Conservation (phyloP, 2,113 vertebrate genomes). For the Ibidorhyncha struthersii region DNA sequence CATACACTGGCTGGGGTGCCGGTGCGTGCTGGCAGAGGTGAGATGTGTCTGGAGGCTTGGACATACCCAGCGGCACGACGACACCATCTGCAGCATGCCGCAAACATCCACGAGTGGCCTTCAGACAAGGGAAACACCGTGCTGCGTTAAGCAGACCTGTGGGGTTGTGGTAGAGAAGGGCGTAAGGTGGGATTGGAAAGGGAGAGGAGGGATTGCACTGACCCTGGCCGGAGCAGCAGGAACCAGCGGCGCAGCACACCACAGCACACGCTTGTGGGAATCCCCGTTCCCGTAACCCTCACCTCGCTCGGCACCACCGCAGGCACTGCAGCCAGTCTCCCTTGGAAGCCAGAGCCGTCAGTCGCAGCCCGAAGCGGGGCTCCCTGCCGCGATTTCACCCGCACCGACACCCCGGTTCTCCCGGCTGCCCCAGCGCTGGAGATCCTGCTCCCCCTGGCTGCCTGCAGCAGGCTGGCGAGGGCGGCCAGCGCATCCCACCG, state of each 20-base stretch:
- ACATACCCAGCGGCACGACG: not conserved
- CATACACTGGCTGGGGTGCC: not conserved
- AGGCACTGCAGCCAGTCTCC: not conserved
- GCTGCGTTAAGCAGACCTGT: not conserved
- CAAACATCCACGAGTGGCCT: not conserved
- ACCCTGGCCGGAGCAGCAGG: not conserved
- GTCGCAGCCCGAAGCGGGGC: not conserved
- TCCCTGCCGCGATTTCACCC: too few species aligned
- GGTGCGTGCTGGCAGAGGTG: not conserved
- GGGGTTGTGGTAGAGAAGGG: not conserved
- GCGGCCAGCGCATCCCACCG: not conserved
- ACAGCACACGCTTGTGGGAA: too few species aligned
- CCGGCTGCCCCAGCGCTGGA: not conserved
- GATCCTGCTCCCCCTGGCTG: not conserved
- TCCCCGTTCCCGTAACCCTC: not conserved
- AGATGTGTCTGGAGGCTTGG: not conserved
- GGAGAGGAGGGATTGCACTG: not conserved
- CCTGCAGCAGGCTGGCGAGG: not conserved
- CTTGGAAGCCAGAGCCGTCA: not conserved
- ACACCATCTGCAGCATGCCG: accelerated
- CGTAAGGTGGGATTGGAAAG: too few species aligned
- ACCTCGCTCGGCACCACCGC: not conserved
- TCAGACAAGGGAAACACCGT: not conserved
- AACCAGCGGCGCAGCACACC: too few species aligned
- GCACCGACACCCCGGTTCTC: too few species aligned